Percentiles rank a stretch among this genome's conserved stretches.
These are phyloP conservation scores for Drepanosiphum platanoidis DNA, from an alignment of 2,888 invertebrate species.

Conservation along the genomic window DNA sequence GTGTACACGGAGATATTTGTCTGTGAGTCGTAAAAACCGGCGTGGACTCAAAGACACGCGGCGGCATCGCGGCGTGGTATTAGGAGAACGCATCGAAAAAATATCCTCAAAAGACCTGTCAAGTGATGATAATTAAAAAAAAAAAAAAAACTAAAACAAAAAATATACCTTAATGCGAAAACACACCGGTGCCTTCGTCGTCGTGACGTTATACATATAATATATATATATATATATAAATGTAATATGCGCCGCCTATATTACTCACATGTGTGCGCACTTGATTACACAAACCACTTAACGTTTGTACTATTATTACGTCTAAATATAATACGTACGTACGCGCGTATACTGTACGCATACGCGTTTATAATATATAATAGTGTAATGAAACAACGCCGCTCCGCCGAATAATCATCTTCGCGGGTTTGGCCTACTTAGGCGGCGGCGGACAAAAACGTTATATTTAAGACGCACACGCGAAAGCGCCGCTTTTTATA, in stretches of 20 bases:
- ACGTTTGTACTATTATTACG: neutral
- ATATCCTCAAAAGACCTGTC: constrained; percentile 39
- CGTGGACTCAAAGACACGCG: constrained; percentile 35
- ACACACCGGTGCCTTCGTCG: neutral
- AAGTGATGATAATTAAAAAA: constrained; percentile 40
- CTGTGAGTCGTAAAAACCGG: constrained; percentile 46
- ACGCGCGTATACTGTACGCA: neutral
- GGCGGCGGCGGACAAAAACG: neutral
- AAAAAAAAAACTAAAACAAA: neutral
- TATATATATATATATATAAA: neutral
- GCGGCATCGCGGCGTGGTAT: neutral
- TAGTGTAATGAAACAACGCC: too few relatives aligned
- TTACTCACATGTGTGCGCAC: constrained; percentile 4
- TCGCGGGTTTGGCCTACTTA: neutral
- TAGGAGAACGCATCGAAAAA: constrained; percentile 41
- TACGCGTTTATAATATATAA: too few relatives aligned
- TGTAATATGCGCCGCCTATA: neutral
- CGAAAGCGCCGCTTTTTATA: constrained; percentile 23
- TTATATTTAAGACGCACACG: neutral
- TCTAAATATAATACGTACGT: neutral
- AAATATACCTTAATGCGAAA: constrained; percentile 16
- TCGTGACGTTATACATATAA: constrained; percentile 15
- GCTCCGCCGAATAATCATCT: neutral
- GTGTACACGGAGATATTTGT: constrained; percentile 32
- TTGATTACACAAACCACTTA: constrained; percentile 54